These are phyloP conservation scores for Nycteola revayana DNA, from an alignment of 2,888 invertebrate species.

Conservation along the genomic window DNA sequence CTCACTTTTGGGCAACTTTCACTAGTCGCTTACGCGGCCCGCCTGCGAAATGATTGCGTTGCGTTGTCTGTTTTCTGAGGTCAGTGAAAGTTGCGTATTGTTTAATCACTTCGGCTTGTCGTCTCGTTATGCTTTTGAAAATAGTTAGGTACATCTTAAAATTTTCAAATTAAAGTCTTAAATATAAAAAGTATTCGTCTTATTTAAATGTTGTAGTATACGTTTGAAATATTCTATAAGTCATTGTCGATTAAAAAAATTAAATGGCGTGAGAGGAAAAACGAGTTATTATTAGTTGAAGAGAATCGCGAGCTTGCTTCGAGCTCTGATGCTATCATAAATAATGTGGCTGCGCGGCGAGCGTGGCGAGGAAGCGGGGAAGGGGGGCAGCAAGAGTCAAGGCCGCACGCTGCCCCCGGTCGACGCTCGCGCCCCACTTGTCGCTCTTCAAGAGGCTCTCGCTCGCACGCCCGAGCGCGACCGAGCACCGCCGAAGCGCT, in stretches of 20 bases:
- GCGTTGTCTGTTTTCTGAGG: conserved; percentile 61
- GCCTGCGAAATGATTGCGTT: conserved; percentile 77
- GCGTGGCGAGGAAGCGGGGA: conserved; percentile 52
- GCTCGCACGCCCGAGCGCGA: conserved; percentile 52
- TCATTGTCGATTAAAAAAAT: no score
- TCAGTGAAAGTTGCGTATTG: conserved; percentile 73
- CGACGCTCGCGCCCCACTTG: conserved; percentile 87
- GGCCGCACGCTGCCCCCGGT: conserved; percentile 89
- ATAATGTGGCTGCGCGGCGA: conserved; percentile 75
- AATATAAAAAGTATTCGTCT: no score
- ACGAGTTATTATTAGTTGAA: conserved; percentile 78
- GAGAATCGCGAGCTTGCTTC: conserved; percentile 76
- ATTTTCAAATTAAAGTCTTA: no score
- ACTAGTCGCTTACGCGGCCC: conserved; percentile 71
- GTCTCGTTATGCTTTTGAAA: conserved; percentile 2
- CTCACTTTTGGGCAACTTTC: conserved; percentile 78
- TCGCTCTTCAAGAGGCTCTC: conserved; percentile 62
- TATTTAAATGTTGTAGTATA: no score
- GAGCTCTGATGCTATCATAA: conserved; percentile 80
- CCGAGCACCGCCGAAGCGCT: conserved; percentile 59
- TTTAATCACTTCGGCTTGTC: conserved; percentile 38
- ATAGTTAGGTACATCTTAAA: no score
- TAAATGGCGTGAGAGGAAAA: conserved; percentile 77
- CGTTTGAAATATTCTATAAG: no score
- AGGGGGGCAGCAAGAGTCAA: conserved; percentile 82